Conservation (phyloP, 2,797 vertebrate genomes). For the Poeciliopsis presidionis region DNA sequence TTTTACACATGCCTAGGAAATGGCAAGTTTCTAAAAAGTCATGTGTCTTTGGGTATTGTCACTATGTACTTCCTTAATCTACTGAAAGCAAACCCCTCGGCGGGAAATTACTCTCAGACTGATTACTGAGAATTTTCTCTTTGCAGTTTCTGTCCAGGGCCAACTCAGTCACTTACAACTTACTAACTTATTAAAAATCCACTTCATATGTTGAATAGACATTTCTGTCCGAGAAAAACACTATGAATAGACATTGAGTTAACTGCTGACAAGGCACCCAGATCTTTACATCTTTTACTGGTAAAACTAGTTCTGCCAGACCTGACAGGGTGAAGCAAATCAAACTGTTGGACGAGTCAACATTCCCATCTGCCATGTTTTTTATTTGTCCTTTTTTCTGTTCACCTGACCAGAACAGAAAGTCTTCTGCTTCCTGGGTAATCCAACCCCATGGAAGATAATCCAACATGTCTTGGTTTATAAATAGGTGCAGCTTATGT, state of each 20-base stretch:
- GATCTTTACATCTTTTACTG: background rate
- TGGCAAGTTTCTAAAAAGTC: slow-evolving; percentile 12
- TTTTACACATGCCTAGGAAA: background rate
- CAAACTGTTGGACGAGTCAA: slow-evolving; percentile 12
- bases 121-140: slow-evolving; percentile 2
- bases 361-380: background rate
- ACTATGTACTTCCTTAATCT: slow-evolving; percentile 12
- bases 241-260: background rate
- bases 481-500: slow-evolving; percentile 71
- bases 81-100: slow-evolving; percentile 4
- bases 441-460: slow-evolving; percentile 48
- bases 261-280: background rate
- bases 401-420: slow-evolving; percentile 14
- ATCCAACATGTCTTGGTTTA: slow-evolving; percentile 56
- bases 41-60: background rate
- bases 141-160: background rate
- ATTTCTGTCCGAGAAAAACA: background rate
- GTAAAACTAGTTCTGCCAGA: slow-evolving; percentile 50
- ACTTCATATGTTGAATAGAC: background rate
- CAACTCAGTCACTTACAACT: background rate
- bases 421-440: slow-evolving; percentile 35
- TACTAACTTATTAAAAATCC: background rate
- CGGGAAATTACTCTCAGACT: background rate
- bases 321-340: slow-evolving; percentile 3
- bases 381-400: background rate